These are phyloP conservation scores for Drosophila merina DNA, from an alignment of 2,888 invertebrate genomes.

Conservation along the genomic window DNA sequence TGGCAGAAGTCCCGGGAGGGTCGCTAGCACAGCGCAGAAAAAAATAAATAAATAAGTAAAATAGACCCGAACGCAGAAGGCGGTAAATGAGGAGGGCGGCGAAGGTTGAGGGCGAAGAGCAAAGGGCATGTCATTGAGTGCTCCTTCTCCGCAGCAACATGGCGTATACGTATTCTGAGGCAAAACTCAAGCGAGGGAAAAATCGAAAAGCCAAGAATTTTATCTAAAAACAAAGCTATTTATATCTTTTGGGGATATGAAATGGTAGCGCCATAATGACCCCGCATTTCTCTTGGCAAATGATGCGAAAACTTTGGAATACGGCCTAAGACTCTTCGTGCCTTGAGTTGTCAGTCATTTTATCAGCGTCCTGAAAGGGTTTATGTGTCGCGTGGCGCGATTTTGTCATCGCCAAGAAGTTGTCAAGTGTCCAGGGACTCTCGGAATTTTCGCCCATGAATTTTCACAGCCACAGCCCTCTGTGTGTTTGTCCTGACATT, in stretches of 20 bases:
- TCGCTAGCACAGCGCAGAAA: not conserved
- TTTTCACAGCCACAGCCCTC: slow-evolving; percentile 38
- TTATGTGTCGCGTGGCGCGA: slow-evolving; percentile 58
- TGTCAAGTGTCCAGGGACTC: slow-evolving; percentile 24
- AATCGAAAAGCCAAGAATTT: slow-evolving; percentile 39
- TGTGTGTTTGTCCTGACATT: slow-evolving; percentile 23
- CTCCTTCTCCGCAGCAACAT: slow-evolving; percentile 27
- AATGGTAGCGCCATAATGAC: slow-evolving; percentile 63
- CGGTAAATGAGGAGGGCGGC: slow-evolving; percentile 36
- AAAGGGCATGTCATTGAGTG: slow-evolving; percentile 27
- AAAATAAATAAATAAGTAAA: slow-evolving; percentile 33
- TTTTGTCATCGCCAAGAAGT: slow-evolving; percentile 39
- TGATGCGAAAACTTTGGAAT: slow-evolving; percentile 60
- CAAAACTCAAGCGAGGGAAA: slow-evolving; percentile 9
- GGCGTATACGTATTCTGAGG: slow-evolving; percentile 63
- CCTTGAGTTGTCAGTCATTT: slow-evolving; percentile 62
- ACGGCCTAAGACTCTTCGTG: slow-evolving; percentile 30
- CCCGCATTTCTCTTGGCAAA: slow-evolving; percentile 67
- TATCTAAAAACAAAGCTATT: slow-evolving; percentile 52
- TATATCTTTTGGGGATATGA: slow-evolving; percentile 45
- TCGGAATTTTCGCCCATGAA: slow-evolving; percentile 45
- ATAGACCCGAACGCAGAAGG: slow-evolving; percentile 29
- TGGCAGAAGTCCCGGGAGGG: slow-evolving; percentile 55
- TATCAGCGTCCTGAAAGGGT: slow-evolving; percentile 66
- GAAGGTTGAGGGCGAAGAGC: slow-evolving; percentile 8